Conservation (phyloP, 2,113 vertebrate genomes). For the Holacanthus passer region DNA sequence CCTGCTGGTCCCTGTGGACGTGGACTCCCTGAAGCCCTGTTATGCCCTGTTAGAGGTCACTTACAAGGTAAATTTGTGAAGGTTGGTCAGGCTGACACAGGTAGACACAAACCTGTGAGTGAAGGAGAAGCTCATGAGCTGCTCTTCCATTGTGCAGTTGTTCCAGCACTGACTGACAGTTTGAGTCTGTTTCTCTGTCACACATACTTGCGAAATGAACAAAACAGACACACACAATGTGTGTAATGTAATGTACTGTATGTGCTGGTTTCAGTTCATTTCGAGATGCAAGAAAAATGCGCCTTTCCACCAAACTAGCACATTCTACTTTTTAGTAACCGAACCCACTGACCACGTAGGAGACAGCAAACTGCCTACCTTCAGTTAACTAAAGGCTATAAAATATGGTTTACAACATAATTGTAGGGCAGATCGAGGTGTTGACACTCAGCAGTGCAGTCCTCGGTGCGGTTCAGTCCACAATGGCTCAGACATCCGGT, state of each 20-base stretch:
- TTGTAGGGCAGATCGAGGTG: background rate
- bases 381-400: background rate
- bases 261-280: slow-evolving; percentile 22
- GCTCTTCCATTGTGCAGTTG: background rate
- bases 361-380: background rate
- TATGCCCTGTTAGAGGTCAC: slow-evolving; percentile 96
- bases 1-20: slow-evolving; percentile 95
- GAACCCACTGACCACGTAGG: background rate
- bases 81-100: background rate
- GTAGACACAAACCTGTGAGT: background rate
- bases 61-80: slow-evolving; percentile 87
- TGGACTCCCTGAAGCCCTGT: slow-evolving; percentile 94
- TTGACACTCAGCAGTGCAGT: background rate
- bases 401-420: background rate
- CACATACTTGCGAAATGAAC: slow-evolving; percentile 35
- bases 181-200: background rate
- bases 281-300: background rate
- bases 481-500: background rate
- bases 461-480: background rate
- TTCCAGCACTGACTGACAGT: background rate
- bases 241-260: background rate
- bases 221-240: no score
- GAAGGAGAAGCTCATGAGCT: background rate
- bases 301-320: background rate
- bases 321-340: background rate